Evolutionary conservation across 1,140 invertebrate genomes (phyloP).

Genomic region (Heliconius melpomene): DNA sequence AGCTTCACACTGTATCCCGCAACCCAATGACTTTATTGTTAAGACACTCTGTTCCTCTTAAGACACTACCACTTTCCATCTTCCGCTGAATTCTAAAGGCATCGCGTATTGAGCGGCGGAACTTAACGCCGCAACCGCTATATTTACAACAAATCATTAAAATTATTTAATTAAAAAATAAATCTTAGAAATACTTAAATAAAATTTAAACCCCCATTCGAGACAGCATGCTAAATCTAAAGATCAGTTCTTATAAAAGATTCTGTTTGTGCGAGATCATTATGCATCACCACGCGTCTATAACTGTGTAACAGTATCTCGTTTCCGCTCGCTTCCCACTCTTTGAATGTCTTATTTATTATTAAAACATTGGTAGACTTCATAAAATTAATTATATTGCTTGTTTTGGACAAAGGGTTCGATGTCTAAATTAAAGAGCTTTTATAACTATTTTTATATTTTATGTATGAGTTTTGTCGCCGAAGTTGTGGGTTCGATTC

Average conservation of each 20-base stretch:
- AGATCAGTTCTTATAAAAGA: constrained; percentile 55
- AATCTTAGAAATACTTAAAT: background rate
- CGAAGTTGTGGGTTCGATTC: no score
- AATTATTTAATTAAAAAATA: background rate
- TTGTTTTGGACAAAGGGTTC: constrained; percentile 9
- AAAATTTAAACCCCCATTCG: constrained; percentile 40
- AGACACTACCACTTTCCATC: no score
- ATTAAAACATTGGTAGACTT: constrained; percentile 26
- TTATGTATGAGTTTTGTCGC: background rate
- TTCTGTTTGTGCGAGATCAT: constrained; percentile 72
- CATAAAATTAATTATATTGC: constrained; percentile 11
- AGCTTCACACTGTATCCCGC: no score
- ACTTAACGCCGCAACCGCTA: no score
- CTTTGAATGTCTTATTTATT: constrained; percentile 41
- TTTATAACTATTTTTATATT: constrained; percentile 1
- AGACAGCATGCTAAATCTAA: constrained; percentile 52
- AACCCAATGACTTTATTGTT: no score
- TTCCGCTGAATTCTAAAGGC: no score
- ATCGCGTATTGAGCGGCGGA: no score
- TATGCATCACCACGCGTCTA: constrained; percentile 73
- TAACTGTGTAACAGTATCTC: constrained; percentile 74
- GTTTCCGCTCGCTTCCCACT: constrained; percentile 57
- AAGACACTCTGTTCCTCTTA: no score
- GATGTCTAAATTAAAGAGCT: constrained; percentile 23
- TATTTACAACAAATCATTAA: no score